Evolutionary conservation across 1,140 invertebrate species (phyloP), one percentile per base, ranked within the genome.

Genomic region (Steinernema feltiae): DNA sequence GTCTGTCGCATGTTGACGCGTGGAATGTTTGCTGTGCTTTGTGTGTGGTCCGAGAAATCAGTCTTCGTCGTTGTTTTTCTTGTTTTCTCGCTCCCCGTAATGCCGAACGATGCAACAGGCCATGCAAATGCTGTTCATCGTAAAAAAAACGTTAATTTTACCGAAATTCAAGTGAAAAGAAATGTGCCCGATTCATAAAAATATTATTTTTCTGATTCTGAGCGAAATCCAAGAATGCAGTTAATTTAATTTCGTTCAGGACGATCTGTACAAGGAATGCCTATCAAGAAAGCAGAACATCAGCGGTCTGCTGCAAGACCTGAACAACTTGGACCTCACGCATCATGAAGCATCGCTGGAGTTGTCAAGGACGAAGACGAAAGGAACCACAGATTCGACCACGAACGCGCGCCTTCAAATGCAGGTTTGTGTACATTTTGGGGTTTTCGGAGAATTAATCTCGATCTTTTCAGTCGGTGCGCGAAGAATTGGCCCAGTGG

Each of bases 401-500:
- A 63, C 53, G 12, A 63, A 27, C 24, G 53, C 53, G 24, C 12
- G 53, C 3, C 12, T 63, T 12, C 53, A 63, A 27, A 63, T 63
- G 53, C 53, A 63, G 53, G 53, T 63, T 63, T 15, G 53, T 63
- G 24, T 15, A 7, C 15, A 7, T 46, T 46, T 46, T 46, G 7
- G 41, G n/a, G 7, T 12, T 46, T 46, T n/a, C 24, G 15, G 15
- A 63, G 24, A 63, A 63, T 63, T 27, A 63, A 63, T 63, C 53
- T 63, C 24, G 15, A 3, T 63, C 53, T 3, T 63, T 63, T 63
- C 24, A 63, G 53, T 63, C 53, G 3, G 53, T 63, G 7, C 53
- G 53, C 15, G 53, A 63, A 63, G 53, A 63, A 27, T 63, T 63
- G 53, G 53, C 53, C 2, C 53, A 63, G 24, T 63, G 53, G 53